A percentile compares a stretch with the other conserved stretches of the same genome.
phyloP scores from a whole-genome alignment of 2,888 invertebrate species.

The Stenichneumon culpator region DNA sequence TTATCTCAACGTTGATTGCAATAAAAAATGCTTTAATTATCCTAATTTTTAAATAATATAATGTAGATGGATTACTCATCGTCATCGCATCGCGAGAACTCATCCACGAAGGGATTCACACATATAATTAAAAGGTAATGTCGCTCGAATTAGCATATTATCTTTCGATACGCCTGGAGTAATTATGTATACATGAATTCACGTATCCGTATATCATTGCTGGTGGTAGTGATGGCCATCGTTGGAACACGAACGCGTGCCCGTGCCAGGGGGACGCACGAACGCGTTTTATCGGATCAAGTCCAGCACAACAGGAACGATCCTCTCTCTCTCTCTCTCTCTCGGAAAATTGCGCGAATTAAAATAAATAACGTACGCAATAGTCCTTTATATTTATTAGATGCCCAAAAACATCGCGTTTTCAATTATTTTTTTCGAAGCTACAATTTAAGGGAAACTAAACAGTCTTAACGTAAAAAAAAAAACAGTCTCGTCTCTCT shows the following conservation, averaged over 20 bases:
- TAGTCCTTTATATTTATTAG: not conserved
- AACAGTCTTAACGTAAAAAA: not conserved
- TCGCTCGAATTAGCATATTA: slow-evolving; percentile 81
- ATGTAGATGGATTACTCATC: slow-evolving; percentile 66
- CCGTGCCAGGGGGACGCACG: slow-evolving; percentile 21
- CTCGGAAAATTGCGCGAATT: slow-evolving; percentile 22
- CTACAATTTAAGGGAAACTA: not conserved
- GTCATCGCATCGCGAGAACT: slow-evolving; percentile 75
- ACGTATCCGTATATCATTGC: slow-evolving; percentile 67
- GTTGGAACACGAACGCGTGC: slow-evolving; percentile 48
- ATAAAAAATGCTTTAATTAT: slow-evolving; percentile 18
- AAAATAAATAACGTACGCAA: not conserved
- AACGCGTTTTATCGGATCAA: slow-evolving; percentile 50
- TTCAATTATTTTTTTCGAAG: not conserved
- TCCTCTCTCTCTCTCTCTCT: not conserved
- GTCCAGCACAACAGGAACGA: not conserved
- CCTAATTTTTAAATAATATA: slow-evolving; percentile 45
- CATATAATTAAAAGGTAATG: slow-evolving; percentile 77
- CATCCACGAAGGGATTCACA: slow-evolving; percentile 77
- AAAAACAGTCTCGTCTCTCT: not conserved
- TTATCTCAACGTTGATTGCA: slow-evolving; percentile 18
- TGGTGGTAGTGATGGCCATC: slow-evolving; percentile 8
- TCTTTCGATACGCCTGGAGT: slow-evolving; percentile 74
- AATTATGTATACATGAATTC: slow-evolving; percentile 71
- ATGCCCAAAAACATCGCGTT: not conserved